Percentiles rank a stretch among this genome's conserved stretches.
These are phyloP conservation scores for Luperina testacea DNA, from an alignment of 2,888 invertebrate genomes.

Conservation along the genomic window DNA sequence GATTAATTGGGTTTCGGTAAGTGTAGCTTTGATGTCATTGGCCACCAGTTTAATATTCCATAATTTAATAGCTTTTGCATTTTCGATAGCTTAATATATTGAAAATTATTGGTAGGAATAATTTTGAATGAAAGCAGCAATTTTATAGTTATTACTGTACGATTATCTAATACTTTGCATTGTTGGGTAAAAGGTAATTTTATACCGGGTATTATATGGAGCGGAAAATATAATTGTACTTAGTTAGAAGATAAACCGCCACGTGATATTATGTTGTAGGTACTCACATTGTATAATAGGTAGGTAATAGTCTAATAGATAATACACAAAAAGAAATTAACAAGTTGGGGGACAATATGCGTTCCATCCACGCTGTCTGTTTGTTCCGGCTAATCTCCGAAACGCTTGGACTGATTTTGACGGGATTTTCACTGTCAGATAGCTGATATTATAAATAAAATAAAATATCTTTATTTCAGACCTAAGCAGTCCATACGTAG, in stretches of 20 bases:
- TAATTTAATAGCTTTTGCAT: conserved; percentile 21
- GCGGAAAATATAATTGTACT: conserved; percentile 33
- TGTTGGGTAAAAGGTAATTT: conserved; percentile 30
- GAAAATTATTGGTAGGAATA: conserved; percentile 3
- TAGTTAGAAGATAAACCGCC: conserved; percentile 36
- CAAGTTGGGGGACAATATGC: too few relatives aligned
- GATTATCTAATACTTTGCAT: conserved; percentile 17
- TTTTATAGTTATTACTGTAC: conserved; percentile 9
- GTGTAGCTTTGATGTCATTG: conserved; percentile 41
- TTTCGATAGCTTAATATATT: background rate
- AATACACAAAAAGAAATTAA: too few relatives aligned
- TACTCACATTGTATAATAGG: conserved; percentile 1
- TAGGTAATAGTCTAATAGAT: too few relatives aligned
- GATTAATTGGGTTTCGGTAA: conserved; percentile 37
- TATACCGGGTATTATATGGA: conserved; percentile 19
- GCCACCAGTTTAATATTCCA: conserved; percentile 17
- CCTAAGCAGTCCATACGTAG: too few relatives aligned
- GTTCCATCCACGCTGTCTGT: too few relatives aligned
- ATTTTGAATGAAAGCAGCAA: conserved; percentile 3
- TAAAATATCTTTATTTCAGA: too few relatives aligned
- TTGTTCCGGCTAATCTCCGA: too few relatives aligned
- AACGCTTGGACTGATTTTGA: too few relatives aligned
- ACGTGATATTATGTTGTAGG: conserved; percentile 20
- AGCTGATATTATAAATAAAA: too few relatives aligned
- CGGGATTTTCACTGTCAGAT: too few relatives aligned